A percentile compares a stretch with the other conserved stretches of the same genome.
Conservation (phyloP, 2,113 vertebrate species). For the Atrichornis clamosus region DNA sequence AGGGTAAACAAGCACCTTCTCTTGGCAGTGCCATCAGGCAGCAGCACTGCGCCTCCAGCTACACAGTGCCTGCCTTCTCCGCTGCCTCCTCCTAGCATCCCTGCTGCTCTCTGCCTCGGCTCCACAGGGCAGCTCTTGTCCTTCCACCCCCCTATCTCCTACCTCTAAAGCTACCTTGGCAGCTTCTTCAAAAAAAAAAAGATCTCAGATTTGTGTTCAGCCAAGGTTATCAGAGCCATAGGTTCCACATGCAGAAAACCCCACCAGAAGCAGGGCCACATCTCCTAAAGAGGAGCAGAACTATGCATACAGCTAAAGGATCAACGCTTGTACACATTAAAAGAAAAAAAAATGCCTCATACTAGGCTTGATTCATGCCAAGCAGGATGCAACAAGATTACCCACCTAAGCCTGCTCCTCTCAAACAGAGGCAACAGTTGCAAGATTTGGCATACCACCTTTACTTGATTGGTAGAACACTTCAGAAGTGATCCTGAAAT, state of each 20-base stretch:
- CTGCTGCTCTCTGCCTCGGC: accelerated
- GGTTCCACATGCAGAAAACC: not conserved
- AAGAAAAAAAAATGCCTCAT: not conserved
- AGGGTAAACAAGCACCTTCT: not conserved
- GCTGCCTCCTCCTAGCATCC: not conserved
- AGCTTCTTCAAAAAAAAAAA: not conserved
- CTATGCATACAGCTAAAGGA: not conserved
- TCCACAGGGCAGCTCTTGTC: not conserved
- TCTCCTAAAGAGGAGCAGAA: not conserved
- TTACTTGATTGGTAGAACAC: not conserved
- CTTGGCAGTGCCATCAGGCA: not conserved
- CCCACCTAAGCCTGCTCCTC: not conserved
- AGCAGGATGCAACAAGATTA: not conserved
- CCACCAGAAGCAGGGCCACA: not conserved
- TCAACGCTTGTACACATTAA: not conserved
- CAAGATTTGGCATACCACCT: not conserved
- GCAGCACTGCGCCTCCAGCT: not conserved
- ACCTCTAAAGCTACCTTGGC: not conserved
- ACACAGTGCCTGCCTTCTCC: not conserved
- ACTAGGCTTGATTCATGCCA: not conserved
- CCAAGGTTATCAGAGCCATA: not conserved
- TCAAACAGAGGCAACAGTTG: not conserved
- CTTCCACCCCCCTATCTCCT: not conserved
- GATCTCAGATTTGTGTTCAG: not conserved
- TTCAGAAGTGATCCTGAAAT: slow-evolving; percentile 15